A percentile compares a stretch with the other conserved stretches of the same genome.
phyloP scores from a whole-genome alignment of 1,140 invertebrate genomes.

The Macrosteles quadrilineatus region DNA sequence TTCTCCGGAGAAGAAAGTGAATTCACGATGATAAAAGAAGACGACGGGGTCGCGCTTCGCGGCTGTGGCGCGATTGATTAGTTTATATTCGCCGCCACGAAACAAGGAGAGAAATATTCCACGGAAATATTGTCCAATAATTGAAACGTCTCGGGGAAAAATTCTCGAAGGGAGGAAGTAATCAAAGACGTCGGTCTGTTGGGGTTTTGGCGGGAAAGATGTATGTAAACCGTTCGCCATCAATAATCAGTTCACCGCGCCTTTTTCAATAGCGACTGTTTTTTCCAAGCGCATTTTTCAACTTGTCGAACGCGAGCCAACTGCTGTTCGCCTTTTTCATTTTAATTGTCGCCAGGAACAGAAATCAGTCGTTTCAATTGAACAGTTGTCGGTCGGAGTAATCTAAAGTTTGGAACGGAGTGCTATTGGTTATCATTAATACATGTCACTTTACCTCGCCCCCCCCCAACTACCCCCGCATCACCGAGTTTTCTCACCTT shows the following conservation, averaged over 20 bases:
- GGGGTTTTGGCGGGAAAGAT: conserved; percentile 13
- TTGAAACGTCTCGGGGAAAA: conserved; percentile 21
- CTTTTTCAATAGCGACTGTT: conserved; percentile 15
- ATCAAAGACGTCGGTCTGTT: conserved; percentile 23
- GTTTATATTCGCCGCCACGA: conserved; percentile 9
- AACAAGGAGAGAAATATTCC: background rate
- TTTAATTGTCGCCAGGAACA: conserved; percentile 10
- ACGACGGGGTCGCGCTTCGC: background rate
- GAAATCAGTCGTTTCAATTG: conserved; percentile 21
- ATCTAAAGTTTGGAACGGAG: conserved; percentile 16
- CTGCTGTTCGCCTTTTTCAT: conserved; percentile 20
- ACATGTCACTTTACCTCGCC: conserved; percentile 3
- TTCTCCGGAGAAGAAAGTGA: background rate
- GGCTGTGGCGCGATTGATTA: conserved; percentile 15
- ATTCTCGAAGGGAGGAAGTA: background rate
- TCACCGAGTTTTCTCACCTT: conserved; percentile 25
- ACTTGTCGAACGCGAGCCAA: conserved; percentile 15
- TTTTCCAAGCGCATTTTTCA: conserved; percentile 17
- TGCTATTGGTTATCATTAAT: conserved; percentile 20
- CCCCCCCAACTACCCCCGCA: background rate
- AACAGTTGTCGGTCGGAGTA: conserved; percentile 22
- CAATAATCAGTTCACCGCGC: conserved; percentile 5
- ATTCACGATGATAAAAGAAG: conserved; percentile 3
- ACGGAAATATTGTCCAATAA: conserved; percentile 23
- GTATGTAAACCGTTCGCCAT: conserved; percentile 24